Conservation (phyloP, 2,113 vertebrate genomes). For the Eublepharis macularius region DNA sequence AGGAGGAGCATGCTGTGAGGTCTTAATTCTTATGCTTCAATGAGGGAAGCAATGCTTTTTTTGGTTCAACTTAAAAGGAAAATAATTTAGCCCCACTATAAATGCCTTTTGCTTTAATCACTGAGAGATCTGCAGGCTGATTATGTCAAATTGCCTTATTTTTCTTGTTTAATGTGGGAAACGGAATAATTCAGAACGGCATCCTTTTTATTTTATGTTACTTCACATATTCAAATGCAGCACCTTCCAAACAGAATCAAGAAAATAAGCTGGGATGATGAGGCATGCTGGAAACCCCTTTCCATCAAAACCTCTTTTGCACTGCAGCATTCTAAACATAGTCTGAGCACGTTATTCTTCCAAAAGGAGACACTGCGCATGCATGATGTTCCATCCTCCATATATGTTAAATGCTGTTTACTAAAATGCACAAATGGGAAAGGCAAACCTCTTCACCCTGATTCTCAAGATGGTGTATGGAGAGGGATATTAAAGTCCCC, state of each 20-base stretch:
- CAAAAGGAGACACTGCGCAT: not conserved
- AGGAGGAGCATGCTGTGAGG: slow-evolving; percentile 50
- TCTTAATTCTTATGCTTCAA: slow-evolving; percentile 49
- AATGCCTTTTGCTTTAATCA: slow-evolving; percentile 49
- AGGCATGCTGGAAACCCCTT: slow-evolving; percentile 20
- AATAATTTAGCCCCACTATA: slow-evolving; percentile 36
- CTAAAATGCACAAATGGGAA: not conserved
- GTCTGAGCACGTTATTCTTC: not conserved
- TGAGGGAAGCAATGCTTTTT: not conserved
- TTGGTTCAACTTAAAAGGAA: slow-evolving; percentile 40
- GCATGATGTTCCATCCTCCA: not conserved
- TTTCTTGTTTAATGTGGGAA: slow-evolving; percentile 12
- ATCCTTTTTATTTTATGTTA: slow-evolving; percentile 21
- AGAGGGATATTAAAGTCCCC: not conserved
- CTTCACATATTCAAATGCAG: slow-evolving; percentile 12
- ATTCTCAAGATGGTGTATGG: not conserved
- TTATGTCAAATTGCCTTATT: slow-evolving; percentile 39
- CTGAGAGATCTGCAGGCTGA: slow-evolving; percentile 35
- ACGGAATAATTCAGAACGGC: not conserved
- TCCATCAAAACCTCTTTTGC: not conserved
- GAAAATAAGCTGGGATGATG: not conserved
- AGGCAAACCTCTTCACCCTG: not conserved
- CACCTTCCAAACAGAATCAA: slow-evolving; percentile 28
- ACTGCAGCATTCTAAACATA: slow-evolving; percentile 16
- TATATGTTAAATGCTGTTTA: not conserved